These are phyloP conservation scores for Hypselothyrea guttata DNA, from an alignment of 2,888 invertebrate species.

Conservation along the genomic window DNA sequence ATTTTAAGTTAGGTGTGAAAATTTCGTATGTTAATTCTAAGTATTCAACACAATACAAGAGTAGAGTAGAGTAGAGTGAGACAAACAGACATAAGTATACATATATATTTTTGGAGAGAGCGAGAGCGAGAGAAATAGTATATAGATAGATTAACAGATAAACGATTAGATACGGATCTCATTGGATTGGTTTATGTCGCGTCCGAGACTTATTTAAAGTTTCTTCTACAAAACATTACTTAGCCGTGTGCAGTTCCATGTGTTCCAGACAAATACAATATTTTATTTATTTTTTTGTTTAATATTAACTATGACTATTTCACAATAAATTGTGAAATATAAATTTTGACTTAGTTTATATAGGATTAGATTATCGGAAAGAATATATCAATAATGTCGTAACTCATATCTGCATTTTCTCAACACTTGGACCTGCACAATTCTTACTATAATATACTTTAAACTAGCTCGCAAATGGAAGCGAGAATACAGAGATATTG, in stretches of 20 bases:
- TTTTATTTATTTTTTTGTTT: too few relatives aligned
- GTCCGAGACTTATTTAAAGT: constrained; percentile 32
- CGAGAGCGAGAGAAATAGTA: constrained; percentile 14
- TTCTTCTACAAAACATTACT: constrained; percentile 3
- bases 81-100: constrained; percentile 50
- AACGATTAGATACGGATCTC: constrained; percentile 20
- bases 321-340: too few relatives aligned
- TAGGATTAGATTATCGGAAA: too few relatives aligned
- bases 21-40: constrained; percentile 59
- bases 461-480: background rate
- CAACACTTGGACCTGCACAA: background rate
- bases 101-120: constrained; percentile 12
- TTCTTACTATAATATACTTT: background rate
- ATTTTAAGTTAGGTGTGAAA: constrained; percentile 55
- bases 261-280: background rate
- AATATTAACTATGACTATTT: too few relatives aligned
- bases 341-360: too few relatives aligned
- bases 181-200: background rate
- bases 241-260: constrained; percentile 20
- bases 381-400: background rate
- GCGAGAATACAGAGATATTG: too few relatives aligned
- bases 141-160: constrained; percentile 4
- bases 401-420: background rate
- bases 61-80: too few relatives aligned
- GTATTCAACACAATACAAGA: constrained; percentile 71